Base-by-base conservation (phyloP, 2,888 invertebrate species). In the Drosophila antonietae region DNA sequence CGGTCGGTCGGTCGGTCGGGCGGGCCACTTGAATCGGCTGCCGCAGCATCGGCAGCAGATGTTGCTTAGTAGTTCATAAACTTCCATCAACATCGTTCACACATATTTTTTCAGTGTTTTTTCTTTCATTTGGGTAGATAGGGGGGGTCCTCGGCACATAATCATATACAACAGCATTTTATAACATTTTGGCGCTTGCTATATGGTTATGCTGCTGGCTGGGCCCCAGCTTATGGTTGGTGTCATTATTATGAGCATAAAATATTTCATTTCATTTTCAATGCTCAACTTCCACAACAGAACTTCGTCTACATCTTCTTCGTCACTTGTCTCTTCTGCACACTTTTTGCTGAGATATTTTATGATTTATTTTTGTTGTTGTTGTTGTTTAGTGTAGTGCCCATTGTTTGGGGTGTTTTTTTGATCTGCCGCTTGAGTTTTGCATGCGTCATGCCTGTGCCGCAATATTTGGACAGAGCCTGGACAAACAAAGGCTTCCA, bases 221-320 rank as follows among this genome's bases (percentile, higher is more conserved):
- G 28, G 43, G 8, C 41, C 31, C 31, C 43, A 2, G 39, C n/a
- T 23, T 55, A 39, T 55, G 41, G 31, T 88, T 88, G 83, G 87
- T 88, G 90, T 87, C 89, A 90, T 87, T 87, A 90, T 57, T 87
- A 87, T 87, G 90, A 83, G 70, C 89, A 87, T 87, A 88, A 87
- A 90, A 83, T 87, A 83, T 83, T 86, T 83, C 87, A 86, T 82
- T 83, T 86, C 77, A 69, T 77, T 83, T 81, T 78, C 74, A 78
- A 82, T 84, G 73, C 68, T 65, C 58, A 56, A 71, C 65, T 73
- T 53, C 46, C 47, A 64, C 56, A 64, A 37, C 51, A 68, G 39
- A 68, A 12, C 18, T 23, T n/a, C 52, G 37, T 20, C 33, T 43
- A 12, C 52, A 20, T 18, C 43, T 41, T n/a, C 41, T 39, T 15